Percentiles rank a stretch among this genome's conserved stretches.
Conservation (phyloP, 2,888 invertebrate species). For the Caenorhabditis drosophilae region DNA sequence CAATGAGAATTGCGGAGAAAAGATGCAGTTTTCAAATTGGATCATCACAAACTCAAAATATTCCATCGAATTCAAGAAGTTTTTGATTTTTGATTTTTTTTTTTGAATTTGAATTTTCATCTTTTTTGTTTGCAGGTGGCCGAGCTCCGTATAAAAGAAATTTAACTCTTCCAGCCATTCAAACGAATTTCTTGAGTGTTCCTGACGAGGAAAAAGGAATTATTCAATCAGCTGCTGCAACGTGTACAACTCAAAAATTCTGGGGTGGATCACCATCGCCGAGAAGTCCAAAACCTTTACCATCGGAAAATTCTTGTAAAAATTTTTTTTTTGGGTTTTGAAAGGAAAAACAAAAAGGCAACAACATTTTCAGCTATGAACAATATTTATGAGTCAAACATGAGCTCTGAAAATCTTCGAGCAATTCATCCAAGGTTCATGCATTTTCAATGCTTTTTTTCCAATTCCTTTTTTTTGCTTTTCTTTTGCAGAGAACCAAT, state of each 20-base stretch:
- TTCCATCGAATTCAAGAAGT: too few species aligned
- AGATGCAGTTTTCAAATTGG: slow-evolving; percentile 22
- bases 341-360: neutral
- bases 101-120: too few species aligned
- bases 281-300: slow-evolving; percentile 34
- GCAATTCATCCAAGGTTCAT: slow-evolving; percentile 31
- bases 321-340: neutral
- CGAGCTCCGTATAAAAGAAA: slow-evolving; percentile 40
- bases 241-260: slow-evolving; percentile 26
- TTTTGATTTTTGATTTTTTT: too few species aligned
- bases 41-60: slow-evolving; percentile 6
- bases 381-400: slow-evolving; percentile 14
- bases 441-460: too few species aligned
- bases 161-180: slow-evolving; percentile 42
- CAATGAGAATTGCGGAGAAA: slow-evolving; percentile 31
- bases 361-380: slow-evolving; percentile 32
- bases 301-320: slow-evolving; percentile 30
- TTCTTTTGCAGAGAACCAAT: slow-evolving; percentile 41
- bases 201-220: slow-evolving; percentile 37
- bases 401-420: slow-evolving; percentile 15
- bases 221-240: slow-evolving; percentile 11
- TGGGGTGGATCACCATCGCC: slow-evolving; percentile 52
- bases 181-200: slow-evolving; percentile 33
- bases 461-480: too few species aligned
- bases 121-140: neutral